Percentiles rank a stretch among this genome's conserved stretches.
These are phyloP conservation scores for Eurystomus gularis DNA, from an alignment of 2,113 vertebrate species.

Conservation along the genomic window DNA sequence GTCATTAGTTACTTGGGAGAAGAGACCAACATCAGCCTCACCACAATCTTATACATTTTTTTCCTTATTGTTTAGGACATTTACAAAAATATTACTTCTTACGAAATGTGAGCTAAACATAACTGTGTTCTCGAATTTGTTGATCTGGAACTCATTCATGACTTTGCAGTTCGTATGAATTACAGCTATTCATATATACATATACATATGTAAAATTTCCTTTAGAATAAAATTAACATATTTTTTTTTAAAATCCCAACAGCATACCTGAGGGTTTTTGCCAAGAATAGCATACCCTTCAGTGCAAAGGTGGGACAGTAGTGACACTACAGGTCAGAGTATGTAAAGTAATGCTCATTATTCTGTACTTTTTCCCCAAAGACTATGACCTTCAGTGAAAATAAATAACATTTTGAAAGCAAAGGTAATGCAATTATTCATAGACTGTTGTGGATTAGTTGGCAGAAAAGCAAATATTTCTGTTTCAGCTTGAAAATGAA, in stretches of 20 bases:
- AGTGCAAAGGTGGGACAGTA: constrained; percentile 43
- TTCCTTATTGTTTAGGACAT: not conserved
- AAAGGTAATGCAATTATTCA: constrained; percentile 68
- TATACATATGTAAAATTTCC: not conserved
- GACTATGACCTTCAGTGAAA: constrained; percentile 49
- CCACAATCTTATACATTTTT: not conserved
- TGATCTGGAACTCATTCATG: not conserved
- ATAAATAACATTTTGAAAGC: constrained; percentile 67
- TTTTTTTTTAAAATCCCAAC: not conserved
- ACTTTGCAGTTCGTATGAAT: not conserved
- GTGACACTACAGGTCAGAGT: constrained; percentile 38
- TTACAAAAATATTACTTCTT: not conserved
- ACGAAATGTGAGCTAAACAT: not conserved
- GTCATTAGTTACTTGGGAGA: too few species aligned
- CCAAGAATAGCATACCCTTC: not conserved
- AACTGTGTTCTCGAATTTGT: too few species aligned
- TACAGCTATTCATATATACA: not conserved
- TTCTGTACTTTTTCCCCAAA: constrained; percentile 66
- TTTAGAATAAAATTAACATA: not conserved
- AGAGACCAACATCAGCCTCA: too few species aligned
- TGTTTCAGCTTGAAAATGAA: constrained; percentile 68
- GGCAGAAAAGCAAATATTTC: constrained; percentile 71
- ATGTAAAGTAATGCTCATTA: constrained; percentile 69
- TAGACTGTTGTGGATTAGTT: constrained; percentile 32
- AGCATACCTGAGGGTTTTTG: not conserved